Evolutionary conservation across 2,113 vertebrate species (phyloP), one percentile per base, ranked within the genome.

Genomic region (Pteronura brasiliensis): DNA sequence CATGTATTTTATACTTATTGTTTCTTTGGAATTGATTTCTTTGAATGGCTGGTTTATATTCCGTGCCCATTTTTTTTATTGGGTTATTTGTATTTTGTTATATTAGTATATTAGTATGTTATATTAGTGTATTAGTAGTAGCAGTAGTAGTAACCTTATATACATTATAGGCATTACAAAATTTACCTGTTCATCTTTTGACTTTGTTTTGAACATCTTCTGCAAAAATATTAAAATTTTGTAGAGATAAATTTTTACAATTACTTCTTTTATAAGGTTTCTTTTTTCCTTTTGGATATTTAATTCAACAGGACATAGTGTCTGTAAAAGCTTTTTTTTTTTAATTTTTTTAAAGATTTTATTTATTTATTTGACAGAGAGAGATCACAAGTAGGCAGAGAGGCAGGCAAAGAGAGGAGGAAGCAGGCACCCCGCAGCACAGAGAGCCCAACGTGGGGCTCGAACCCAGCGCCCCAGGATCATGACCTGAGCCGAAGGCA

Each of bases 1-100:
- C 23, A 13, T 57, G 31, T 59, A 87, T 90, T 90, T 65, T 67
- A 31, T 31, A 36, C 65, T 71, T 82, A 77, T 61, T 84, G 14
- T 57, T 63, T 93, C 59, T 61, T 91, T 79, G 49, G n/a, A 87
- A 83, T 84, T 87, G 31, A 55, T 88, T 90, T 93, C 89, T 82
- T 55, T 76, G 63, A 63, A 92, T 74, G 65, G 29, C 15, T 3
- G 27, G 42, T 77, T 96, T 84, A 65, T 63, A 88, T 39, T 34
- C 42, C 23, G 63, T 74, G 44, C n/a, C 13, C 17, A 44, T 55
- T 88, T 84, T 96, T 90, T 90, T 88, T 15, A 91, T 21, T 91
- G 6, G 8, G 63, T 39, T 84, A 6, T 88, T 90, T 57, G 10
- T 42, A 49, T 72, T 69, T 77, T 90, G 11, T 57, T 44, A 13